Evolutionary conservation across 1,140 invertebrate genomes (phyloP), one percentile per base, ranked within the genome.

Genomic region (Lepidurus apus): DNA sequence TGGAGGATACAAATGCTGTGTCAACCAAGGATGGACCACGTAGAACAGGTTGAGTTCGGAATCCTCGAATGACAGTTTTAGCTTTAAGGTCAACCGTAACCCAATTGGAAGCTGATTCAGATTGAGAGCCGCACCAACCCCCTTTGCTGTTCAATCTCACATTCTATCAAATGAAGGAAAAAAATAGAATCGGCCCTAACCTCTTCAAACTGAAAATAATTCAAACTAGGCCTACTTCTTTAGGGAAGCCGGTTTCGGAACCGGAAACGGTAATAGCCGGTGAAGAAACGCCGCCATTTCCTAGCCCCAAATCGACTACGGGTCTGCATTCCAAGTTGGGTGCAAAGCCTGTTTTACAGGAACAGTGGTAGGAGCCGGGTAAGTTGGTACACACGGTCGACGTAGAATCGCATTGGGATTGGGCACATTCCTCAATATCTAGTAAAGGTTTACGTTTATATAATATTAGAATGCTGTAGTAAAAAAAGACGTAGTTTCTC

Each of bases 341-440:
- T 43, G 91, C 85, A 83, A 96, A 97, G 74, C 95, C 95, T 80
- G 89, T 83, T 81, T 91, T 89, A 82, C 96, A 98, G 82, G 94
- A 93, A 83, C 96, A 98, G 78, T 91, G 92, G 86, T 97, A 98
- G 34, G 95, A 93, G 75, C 96, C 96, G 47, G 92, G 90, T 26
- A 92, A 92, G 83, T 98, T 98, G 75, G 92, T 91, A 85, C 96
- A 98, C 85, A 95, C 92, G 1, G 96, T 97, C 5, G 93, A 96
- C 5, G 92, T 93, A 24, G 92, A 86, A 85, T 96, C 96, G 86
- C 95, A 97, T 84, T 95, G 93, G 81, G 92, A 93, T 73, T 90
- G 92, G 1, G 89, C 88, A 85, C 96, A 98, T 87, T 98, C 96
- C 82, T 98, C 96, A 47, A 97, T 91, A 85, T 98, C 96, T 88